Percentiles rank a stretch among this genome's conserved stretches.
These are phyloP conservation scores for Corythornis cristatus DNA, from an alignment of 2,113 vertebrate genomes.

Conservation along the genomic window DNA sequence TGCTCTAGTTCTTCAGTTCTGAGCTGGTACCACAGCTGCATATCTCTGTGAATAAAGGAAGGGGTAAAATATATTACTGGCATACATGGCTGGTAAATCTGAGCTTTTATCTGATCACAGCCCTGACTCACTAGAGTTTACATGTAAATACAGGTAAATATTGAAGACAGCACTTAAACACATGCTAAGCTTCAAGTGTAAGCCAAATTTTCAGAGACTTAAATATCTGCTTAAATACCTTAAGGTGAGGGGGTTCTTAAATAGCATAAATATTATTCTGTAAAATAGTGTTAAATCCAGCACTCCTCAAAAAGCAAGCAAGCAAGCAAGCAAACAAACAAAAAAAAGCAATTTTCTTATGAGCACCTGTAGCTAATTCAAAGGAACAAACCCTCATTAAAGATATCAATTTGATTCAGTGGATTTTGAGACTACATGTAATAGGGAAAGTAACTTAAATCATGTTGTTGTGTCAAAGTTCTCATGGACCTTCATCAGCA, in stretches of 20 bases:
- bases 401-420: neutral
- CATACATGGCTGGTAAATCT: neutral
- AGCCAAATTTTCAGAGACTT: neutral
- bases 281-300: neutral
- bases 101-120: neutral
- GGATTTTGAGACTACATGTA: neutral
- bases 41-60: conserved; percentile 73
- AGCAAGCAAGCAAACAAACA: neutral
- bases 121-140: neutral
- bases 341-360: neutral
- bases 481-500: neutral
- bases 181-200: neutral
- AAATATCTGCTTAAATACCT: neutral
- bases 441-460: neutral
- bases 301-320: neutral
- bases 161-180: neutral
- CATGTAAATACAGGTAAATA: neutral
- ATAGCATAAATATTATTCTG: neutral
- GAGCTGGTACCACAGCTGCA: conserved; percentile 81
- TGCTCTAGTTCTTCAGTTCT: conserved; percentile 76
- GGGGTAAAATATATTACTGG: neutral
- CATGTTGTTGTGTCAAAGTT: neutral
- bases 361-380: neutral
- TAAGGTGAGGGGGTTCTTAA: neutral
- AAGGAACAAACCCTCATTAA: neutral